These are phyloP conservation scores for Salvelinus namaycush DNA, from an alignment of 2,113 vertebrate species.

Conservation along the genomic window DNA sequence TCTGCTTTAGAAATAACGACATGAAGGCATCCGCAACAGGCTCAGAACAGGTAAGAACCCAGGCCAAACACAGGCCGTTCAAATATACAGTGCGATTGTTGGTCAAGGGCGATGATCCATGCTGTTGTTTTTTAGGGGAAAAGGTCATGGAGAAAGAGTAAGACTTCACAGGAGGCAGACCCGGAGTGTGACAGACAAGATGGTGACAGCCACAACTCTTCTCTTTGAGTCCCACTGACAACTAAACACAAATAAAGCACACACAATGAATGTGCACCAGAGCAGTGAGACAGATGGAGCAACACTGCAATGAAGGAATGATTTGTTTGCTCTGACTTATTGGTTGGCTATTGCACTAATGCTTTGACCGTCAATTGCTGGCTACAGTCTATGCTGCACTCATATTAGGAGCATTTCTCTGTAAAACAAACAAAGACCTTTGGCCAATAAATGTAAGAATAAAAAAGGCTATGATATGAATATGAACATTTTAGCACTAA, in stretches of 20 bases:
- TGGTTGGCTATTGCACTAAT: background rate
- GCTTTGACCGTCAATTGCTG: too few species aligned
- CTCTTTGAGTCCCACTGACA: background rate
- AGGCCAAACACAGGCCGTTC: too few species aligned
- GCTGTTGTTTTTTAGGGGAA: background rate
- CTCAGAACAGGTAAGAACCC: too few species aligned
- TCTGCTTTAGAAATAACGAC: background rate
- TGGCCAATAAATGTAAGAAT: background rate
- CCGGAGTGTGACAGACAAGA: background rate
- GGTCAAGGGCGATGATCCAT: too few species aligned
- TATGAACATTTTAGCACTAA: background rate
- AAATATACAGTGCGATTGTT: background rate
- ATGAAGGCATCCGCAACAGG: background rate
- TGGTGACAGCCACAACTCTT: conserved; percentile 4
- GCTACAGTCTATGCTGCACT: too few species aligned
- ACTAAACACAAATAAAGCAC: background rate
- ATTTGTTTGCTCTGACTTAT: background rate
- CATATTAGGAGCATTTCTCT: too few species aligned
- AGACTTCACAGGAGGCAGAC: background rate
- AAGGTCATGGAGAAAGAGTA: background rate
- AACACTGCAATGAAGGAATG: too few species aligned
- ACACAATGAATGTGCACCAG: background rate
- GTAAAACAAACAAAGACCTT: background rate
- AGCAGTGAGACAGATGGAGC: too few species aligned
- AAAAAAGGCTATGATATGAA: background rate